Conservation (phyloP, 2,113 vertebrate species). For the Rhipidura dahli region DNA sequence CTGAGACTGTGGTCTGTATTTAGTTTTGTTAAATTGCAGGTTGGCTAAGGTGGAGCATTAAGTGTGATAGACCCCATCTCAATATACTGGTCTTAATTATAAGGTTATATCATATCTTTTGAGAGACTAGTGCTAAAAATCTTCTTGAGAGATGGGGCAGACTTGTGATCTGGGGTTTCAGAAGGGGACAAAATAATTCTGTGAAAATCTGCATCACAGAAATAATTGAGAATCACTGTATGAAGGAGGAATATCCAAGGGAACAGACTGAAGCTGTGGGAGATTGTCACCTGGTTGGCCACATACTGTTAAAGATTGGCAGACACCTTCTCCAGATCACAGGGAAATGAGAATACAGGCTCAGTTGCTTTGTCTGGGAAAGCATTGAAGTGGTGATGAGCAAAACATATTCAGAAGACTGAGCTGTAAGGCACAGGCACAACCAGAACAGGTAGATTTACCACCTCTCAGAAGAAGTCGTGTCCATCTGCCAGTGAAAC, state of each 20-base stretch:
- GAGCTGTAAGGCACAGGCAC: neutral
- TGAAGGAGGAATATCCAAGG: neutral
- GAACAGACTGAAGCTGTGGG: neutral
- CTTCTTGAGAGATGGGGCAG: neutral
- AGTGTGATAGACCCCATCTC: neutral
- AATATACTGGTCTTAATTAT: neutral
- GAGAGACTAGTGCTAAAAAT: neutral
- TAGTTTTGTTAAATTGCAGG: neutral
- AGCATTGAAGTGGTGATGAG: neutral
- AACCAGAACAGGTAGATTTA: neutral
- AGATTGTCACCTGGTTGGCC: neutral
- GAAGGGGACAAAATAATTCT: neutral
- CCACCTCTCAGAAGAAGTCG: accelerated
- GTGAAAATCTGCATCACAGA: neutral
- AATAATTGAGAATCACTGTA: neutral
- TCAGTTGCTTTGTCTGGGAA: neutral
- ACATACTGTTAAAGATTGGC: neutral
- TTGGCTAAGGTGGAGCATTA: neutral
- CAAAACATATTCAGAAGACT: neutral
- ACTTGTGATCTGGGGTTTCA: neutral
- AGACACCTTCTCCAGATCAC: neutral
- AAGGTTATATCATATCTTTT: neutral
- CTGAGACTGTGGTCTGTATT: neutral
- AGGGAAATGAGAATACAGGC: neutral
- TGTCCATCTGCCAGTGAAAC: neutral